Percentiles rank a stretch among this genome's conserved stretches.
Conservation (phyloP, 2,888 invertebrate species). For the Phaonia tiefii region DNA sequence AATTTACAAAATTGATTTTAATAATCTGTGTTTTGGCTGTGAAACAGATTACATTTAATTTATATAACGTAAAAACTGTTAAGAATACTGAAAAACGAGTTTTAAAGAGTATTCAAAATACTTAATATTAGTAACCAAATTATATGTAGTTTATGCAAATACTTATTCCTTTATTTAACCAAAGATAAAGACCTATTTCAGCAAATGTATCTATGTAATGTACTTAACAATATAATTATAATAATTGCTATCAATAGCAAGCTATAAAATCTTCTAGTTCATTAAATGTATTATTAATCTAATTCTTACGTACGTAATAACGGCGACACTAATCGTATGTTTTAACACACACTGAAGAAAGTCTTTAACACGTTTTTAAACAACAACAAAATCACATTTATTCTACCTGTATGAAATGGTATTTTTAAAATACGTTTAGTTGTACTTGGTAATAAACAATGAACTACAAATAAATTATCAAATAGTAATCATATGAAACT, state of each 20-base stretch:
- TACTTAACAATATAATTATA: conserved; percentile 60
- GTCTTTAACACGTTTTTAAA: conserved; percentile 37
- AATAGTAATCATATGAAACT: conserved; percentile 28
- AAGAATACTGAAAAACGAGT: conserved; percentile 42
- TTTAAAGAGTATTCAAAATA: conserved; percentile 62
- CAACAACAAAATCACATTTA: conserved; percentile 11
- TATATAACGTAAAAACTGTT: conserved; percentile 56
- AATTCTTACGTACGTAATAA: conserved; percentile 16
- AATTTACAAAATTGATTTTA: conserved; percentile 61
- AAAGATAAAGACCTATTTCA: conserved; percentile 60
- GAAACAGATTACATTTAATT: conserved; percentile 78
- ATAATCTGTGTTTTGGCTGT: conserved; percentile 80
- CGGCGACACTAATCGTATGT: conserved; percentile 29
- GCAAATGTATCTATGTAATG: conserved; percentile 66
- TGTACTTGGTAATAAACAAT: conserved; percentile 55
- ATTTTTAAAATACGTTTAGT: conserved; percentile 56
- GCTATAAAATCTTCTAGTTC: conserved; percentile 44
- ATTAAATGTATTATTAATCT: conserved; percentile 39
- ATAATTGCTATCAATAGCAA: conserved; percentile 13
- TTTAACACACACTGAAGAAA: conserved; percentile 33
- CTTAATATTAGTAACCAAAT: conserved; percentile 44
- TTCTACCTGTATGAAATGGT: conserved; percentile 48
- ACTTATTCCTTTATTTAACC: conserved; percentile 66
- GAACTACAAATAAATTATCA: conserved; percentile 39
- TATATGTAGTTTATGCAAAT: no score